Conservation (phyloP, 2,113 vertebrate genomes). For the Caretta caretta region DNA sequence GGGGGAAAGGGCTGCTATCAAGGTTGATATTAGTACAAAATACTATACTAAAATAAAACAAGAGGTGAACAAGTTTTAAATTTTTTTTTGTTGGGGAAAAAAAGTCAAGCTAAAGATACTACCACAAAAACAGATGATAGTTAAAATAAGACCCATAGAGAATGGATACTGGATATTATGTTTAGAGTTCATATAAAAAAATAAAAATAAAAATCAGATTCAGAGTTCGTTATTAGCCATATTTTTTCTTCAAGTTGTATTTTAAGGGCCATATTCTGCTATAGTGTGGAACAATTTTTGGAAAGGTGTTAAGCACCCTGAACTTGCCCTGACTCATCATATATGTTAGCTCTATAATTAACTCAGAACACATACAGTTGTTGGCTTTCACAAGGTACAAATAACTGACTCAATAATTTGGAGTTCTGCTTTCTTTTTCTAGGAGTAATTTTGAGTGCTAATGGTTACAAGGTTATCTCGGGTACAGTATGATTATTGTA, state of each 20-base stretch:
- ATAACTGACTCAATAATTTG: neutral
- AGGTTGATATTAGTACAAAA: slow-evolving; percentile 29
- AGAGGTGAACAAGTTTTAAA: neutral
- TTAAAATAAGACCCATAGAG: slow-evolving; percentile 1
- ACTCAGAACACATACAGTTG: slow-evolving; percentile 2
- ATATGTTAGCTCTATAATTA: neutral
- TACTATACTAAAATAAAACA: slow-evolving; percentile 29
- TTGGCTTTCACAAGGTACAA: neutral
- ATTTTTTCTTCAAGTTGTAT: neutral
- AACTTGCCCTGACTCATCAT: neutral
- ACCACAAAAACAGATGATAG: neutral
- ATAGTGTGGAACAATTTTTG: neutral
- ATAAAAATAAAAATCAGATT: slow-evolving; percentile 26
- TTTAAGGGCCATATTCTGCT: slow-evolving; percentile 18
- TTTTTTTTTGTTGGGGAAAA: neutral
- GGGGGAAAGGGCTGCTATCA: neutral
- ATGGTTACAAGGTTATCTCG: neutral
- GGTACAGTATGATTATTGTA: neutral
- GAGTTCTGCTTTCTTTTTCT: neutral
- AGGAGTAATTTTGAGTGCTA: neutral
- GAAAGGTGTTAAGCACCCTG: neutral
- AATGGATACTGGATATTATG: neutral
- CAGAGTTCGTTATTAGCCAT: slow-evolving; percentile 18
- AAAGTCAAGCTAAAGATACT: neutral
- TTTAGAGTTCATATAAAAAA: slow-evolving; percentile 1